phyloP scores from a whole-genome alignment of 1,140 invertebrate genomes.

The Nylanderia fulva region DNA sequence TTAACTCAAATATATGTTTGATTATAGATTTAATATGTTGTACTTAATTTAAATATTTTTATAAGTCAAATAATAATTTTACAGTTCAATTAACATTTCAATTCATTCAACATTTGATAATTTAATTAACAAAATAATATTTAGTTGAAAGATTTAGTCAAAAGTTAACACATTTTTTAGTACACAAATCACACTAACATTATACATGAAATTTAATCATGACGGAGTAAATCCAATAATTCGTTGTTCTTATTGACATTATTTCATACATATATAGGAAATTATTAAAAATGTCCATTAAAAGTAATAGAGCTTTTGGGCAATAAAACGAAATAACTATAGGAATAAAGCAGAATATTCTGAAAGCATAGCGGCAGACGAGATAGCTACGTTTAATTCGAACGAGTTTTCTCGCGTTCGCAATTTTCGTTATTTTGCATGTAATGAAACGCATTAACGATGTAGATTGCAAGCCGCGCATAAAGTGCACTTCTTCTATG shows the following conservation, averaged over 20 bases:
- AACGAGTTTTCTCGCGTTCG: not conserved
- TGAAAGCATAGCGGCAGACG: not conserved
- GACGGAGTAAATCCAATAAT: not conserved
- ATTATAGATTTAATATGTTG: too few relatives aligned
- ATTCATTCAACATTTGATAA: too few relatives aligned
- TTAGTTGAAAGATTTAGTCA: too few relatives aligned
- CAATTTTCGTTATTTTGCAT: constrained; percentile 29
- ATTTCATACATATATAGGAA: not conserved
- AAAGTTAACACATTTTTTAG: too few relatives aligned
- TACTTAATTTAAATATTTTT: too few relatives aligned
- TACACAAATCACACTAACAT: not conserved
- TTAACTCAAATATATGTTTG: too few relatives aligned
- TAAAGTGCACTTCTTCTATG: not conserved
- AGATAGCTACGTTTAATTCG: constrained; percentile 1
- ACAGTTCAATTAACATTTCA: too few relatives aligned
- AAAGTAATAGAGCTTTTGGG: not conserved
- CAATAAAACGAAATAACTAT: not conserved
- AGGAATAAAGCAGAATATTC: not conserved
- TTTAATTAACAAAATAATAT: too few relatives aligned
- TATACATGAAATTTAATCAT: constrained; percentile 16
- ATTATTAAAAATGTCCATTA: not conserved
- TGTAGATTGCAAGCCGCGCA: constrained; percentile 2
- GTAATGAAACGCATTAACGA: constrained; percentile 27
- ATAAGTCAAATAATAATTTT: too few relatives aligned
- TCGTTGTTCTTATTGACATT: not conserved